Base-by-base conservation (phyloP, 2,797 vertebrate genomes). In the Enteromius trimaculatus region DNA sequence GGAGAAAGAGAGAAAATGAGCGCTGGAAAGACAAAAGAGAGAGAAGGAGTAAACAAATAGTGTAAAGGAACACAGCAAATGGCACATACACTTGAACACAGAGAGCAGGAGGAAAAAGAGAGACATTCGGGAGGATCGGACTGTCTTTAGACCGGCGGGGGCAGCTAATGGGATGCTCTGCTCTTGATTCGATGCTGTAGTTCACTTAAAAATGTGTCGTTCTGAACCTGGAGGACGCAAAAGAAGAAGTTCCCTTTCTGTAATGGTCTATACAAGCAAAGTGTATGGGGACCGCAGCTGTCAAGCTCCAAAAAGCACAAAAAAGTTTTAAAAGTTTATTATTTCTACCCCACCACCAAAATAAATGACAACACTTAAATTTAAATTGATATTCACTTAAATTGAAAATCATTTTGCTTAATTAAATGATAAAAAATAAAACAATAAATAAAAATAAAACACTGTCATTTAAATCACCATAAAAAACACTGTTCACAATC, bases 131-230 rank as follows among this genome's bases (percentile, higher is more conserved):
- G 42, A 69, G 65, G 79, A 80, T 74, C 60, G 39, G 65, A 21
- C 74, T 53, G 62, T 87, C 86, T 88, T 87, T 88, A 88, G 85
- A 87, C 83, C 84, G 84, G 84, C 81, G 78, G 84, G 86, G 84
- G 79, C 60, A 62, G 60, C 13, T 26, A 23, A 85, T 8, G 2
- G 37, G 17, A 34, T 71, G 42, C 80, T 3, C 26, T 26, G 3
- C 7, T 37, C 65, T 70, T 3, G 5, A n/a, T 16, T 16, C 3
- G n/a, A 42, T 66, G 83, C 65, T 21, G 65, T 47, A 75, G 77
- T 68, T 31, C 31, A 31, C 31, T 31, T 70, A 8, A 23, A 39
- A 42, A 19, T 58, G 0, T 21, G 70, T 31, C 68, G 3, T 7
- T 69, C 13, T 8, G 49, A 49, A 71, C 42, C 14, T 17, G 68